Conservation (phyloP, 2,888 invertebrate species). For the Tetragnatha montana region DNA sequence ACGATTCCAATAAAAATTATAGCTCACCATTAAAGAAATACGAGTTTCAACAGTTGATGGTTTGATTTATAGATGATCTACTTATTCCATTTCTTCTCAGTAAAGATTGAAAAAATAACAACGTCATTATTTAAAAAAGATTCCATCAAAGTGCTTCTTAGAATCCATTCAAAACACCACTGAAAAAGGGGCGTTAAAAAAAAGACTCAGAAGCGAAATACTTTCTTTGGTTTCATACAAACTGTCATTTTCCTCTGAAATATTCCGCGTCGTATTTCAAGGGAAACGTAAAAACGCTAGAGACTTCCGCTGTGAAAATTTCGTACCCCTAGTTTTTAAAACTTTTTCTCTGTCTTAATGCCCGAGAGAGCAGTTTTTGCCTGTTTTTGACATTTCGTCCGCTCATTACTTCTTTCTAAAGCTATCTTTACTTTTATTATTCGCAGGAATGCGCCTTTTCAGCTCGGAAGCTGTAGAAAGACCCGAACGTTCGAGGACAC, state of each 20-base stretch:
- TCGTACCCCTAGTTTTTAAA: background rate
- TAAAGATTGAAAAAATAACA: no score
- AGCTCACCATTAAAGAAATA: no score
- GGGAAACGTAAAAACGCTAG: conserved; percentile 1
- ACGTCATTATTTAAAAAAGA: background rate
- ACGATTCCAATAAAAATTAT: no score
- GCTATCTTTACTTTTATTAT: conserved; percentile 21
- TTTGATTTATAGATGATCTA: no score
- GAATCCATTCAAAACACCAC: background rate
- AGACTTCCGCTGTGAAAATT: background rate
- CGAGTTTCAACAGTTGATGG: no score
- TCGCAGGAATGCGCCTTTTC: background rate
- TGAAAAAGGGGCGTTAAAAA: background rate
- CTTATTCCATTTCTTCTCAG: no score
- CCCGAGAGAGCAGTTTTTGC: conserved; percentile 4
- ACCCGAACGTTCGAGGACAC: background rate
- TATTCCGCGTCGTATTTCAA: background rate
- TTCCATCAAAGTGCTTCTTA: background rate
- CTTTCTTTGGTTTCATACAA: background rate
- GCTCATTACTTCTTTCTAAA: conserved; percentile 16
- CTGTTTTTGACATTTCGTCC: conserved; percentile 24
- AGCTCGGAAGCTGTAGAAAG: background rate
- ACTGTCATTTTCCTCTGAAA: conserved; percentile 14
- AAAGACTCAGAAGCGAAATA: background rate
- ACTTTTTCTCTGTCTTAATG: conserved; percentile 13